Base-by-base conservation (phyloP, 2,888 invertebrate genomes). In the Galeruca laticollis region DNA sequence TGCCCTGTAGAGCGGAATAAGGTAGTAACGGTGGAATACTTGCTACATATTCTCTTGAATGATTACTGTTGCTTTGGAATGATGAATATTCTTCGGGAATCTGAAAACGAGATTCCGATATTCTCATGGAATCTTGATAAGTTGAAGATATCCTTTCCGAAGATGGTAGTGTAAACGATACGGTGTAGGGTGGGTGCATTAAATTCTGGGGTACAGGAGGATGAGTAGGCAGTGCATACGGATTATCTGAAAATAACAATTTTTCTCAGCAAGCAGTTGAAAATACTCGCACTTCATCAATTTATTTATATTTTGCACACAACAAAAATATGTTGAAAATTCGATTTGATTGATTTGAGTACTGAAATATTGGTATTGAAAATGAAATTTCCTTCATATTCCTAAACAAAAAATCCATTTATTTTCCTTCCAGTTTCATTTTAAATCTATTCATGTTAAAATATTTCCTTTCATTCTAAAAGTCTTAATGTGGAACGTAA, bases 1-100 rank as follows among this genome's bases (percentile, higher is more conserved):
- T 82, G 11, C 78, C 81, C 31, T 82, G 80, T n/a, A 84, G 71
- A 4, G 82, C 75, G 13, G 80, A 80, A 63, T 83, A 84, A 9
- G 84, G 80, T 10, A 84, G 84, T 65, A 84, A 73, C 11, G 81
- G 40, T 26, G 68, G 60, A 31, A 75, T 37, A 52, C 51, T 62
- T 10, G 67, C 62, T 8, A 52, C 35, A 60, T 59, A 75, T 6
- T 72, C 72, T 40, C 40, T 56, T 31, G 70, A 68, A 60, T 68
- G 47, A 40, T 65, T 57, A 10, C 21, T 47, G 26, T 43, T 64
- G 11, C 49, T 61, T 13, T 66, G 54, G 11, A 43, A 20, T 9
- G 60, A 33, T 20, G 70, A 20, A 47, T 51, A 63, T 9, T 64
- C 66, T 4, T 62, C 63, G 26, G 43, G 61, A 13, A 56, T 21